phyloP scores from a whole-genome alignment of 2,888 invertebrate genomes.

The Lycocerus yunnanus region DNA sequence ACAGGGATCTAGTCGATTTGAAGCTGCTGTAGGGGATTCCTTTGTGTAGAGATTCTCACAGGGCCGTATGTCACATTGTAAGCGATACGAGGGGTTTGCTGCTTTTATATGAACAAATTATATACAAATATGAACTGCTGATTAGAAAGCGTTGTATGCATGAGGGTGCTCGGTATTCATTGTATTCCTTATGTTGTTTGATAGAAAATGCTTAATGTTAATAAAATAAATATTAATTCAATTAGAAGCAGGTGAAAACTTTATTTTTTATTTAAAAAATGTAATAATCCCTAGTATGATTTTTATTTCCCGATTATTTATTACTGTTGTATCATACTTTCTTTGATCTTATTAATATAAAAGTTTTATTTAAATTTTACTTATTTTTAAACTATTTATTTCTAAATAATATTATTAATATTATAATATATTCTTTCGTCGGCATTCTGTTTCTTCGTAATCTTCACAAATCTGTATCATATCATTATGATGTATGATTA shows the following conservation, averaged over 20 bases:
- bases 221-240: background rate
- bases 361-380: no score
- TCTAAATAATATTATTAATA: no score
- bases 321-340: no score
- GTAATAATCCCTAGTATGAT: no score
- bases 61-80: conserved; percentile 53
- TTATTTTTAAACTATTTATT: no score
- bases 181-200: conserved; percentile 20
- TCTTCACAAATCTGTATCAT: no score
- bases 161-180: conserved; percentile 27
- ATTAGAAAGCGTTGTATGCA: conserved; percentile 47
- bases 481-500: no score
- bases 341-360: no score
- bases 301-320: no score
- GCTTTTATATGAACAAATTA: conserved; percentile 58
- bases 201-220: conserved; percentile 13
- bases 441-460: no score
- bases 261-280: no score
- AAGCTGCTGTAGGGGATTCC: conserved; percentile 37
- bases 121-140: conserved; percentile 58
- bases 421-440: no score
- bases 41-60: conserved; percentile 39
- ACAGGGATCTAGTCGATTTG: conserved; percentile 39
- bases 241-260: background rate
- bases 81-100: conserved; percentile 51